Evolutionary conservation across 2,888 invertebrate species (phyloP).

Genomic region (Lacanobia wlatinum): DNA sequence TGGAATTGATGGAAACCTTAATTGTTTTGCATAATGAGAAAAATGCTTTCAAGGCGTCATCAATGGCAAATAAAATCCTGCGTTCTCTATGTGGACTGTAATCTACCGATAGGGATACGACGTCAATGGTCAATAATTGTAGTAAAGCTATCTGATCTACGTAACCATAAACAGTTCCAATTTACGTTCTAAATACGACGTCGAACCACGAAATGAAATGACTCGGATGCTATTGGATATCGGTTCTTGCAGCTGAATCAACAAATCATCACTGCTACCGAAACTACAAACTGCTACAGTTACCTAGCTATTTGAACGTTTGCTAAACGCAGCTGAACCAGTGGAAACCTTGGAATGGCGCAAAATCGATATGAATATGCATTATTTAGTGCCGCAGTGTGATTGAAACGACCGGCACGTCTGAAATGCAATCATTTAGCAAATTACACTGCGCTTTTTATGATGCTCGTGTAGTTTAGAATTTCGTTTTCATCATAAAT

Average conservation of each 20-base stretch:
- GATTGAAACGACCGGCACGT: neutral
- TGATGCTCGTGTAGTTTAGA: neutral
- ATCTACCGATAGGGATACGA: neutral
- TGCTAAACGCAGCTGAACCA: slow-evolving; percentile 2
- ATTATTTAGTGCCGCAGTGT: slow-evolving; percentile 31
- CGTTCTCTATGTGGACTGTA: no score
- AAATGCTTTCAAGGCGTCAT: slow-evolving; percentile 2
- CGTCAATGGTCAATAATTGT: neutral
- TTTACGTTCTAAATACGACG: neutral
- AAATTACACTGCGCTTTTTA: slow-evolving; percentile 6
- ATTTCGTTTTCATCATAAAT: neutral
- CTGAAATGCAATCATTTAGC: slow-evolving; percentile 15
- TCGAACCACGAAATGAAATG: neutral
- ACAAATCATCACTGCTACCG: slow-evolving; percentile 2
- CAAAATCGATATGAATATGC: slow-evolving; percentile 37
- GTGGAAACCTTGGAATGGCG: slow-evolving; percentile 17
- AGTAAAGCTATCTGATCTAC: no score
- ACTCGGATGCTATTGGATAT: neutral
- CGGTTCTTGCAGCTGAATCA: neutral
- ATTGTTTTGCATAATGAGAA: slow-evolving; percentile 7
- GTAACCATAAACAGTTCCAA: neutral
- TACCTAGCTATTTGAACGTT: slow-evolving; percentile 7
- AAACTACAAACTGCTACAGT: neutral
- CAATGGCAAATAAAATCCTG: neutral
- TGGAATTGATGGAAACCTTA: neutral